These are phyloP conservation scores for Hydrolagus affinis DNA, from an alignment of 2,113 vertebrate species.

Conservation along the genomic window DNA sequence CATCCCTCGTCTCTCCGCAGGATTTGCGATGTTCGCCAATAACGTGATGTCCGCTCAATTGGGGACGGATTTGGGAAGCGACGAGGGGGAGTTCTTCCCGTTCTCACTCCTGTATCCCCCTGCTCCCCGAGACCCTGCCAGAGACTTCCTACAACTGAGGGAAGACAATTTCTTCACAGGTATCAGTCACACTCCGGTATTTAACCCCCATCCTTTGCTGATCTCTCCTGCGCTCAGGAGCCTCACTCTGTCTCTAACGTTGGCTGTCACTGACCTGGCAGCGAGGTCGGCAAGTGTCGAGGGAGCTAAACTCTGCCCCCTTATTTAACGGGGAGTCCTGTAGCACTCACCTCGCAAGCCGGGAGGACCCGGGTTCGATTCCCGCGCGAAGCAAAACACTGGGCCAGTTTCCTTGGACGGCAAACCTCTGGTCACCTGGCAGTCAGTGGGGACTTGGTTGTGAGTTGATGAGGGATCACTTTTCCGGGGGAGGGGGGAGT, in stretches of 20 bases:
- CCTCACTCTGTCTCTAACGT: neutral
- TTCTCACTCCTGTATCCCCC: constrained; percentile 26
- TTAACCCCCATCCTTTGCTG: neutral
- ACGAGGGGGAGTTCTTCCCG: constrained; percentile 32
- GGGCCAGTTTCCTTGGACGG: no score
- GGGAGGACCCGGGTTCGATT: no score
- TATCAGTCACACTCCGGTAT: neutral
- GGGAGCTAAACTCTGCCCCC: no score
- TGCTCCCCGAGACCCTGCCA: neutral
- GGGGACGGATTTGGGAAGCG: neutral
- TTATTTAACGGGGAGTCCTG: no score
- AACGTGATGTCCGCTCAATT: constrained; percentile 2
- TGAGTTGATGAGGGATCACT: no score
- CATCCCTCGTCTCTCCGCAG: neutral
- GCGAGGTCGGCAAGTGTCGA: neutral
- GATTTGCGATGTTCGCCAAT: neutral
- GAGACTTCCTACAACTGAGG: neutral
- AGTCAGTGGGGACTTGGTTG: no score
- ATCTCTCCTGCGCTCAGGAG: neutral
- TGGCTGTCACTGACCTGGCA: neutral
- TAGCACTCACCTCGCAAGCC: no score
- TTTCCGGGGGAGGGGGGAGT: no score
- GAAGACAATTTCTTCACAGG: constrained; percentile 35
- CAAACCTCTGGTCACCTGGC: no score
- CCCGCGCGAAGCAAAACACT: no score